A percentile compares a stretch with the other conserved stretches of the same genome.
These are phyloP conservation scores for Drosophila bocqueti DNA, from an alignment of 1,140 invertebrate genomes.

Conservation along the genomic window DNA sequence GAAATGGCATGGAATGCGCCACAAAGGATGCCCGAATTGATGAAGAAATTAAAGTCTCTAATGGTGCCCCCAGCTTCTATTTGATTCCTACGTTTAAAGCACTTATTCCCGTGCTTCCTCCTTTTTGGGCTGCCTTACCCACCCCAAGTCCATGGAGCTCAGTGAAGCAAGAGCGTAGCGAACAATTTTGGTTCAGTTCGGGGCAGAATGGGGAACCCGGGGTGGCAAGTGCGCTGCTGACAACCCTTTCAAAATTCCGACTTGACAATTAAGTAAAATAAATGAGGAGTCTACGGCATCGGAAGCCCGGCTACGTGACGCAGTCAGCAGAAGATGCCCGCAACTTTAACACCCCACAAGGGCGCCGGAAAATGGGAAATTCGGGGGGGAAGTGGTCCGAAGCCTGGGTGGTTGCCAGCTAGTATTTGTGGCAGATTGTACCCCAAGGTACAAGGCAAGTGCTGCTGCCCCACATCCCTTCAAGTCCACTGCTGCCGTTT, in stretches of 20 bases:
- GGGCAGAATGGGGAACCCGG: conserved; percentile 1
- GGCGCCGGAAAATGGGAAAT: conserved; percentile 5
- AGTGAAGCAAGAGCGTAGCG: conserved; percentile 59
- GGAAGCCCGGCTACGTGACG: conserved; percentile 63
- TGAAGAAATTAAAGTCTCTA: conserved; percentile 43
- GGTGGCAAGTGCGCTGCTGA: conserved; percentile 49
- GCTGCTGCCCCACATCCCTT: conserved; percentile 20
- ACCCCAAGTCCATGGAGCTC: conserved; percentile 14
- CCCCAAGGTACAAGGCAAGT: conserved; percentile 70
- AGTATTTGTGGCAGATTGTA: conserved; percentile 80
- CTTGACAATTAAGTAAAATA: conserved; percentile 84
- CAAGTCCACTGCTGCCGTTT: conserved; percentile 47
- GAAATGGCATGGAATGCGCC: conserved; percentile 46
- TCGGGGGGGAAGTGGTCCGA: background rate
- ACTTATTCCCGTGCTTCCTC: conserved; percentile 21
- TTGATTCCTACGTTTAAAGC: conserved; percentile 15
- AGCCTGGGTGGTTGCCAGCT: conserved; percentile 40
- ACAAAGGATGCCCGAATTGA: conserved; percentile 38
- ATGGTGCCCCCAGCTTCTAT: conserved; percentile 4
- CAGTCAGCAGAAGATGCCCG: conserved; percentile 68
- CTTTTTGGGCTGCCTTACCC: background rate
- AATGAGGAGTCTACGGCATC: conserved; percentile 68
- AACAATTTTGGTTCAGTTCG: conserved; percentile 33
- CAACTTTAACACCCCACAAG: conserved; percentile 70
- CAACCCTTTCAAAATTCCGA: conserved; percentile 78